These are phyloP conservation scores for Saguinus midas DNA, from an alignment of 2,113 vertebrate species.

Conservation along the genomic window DNA sequence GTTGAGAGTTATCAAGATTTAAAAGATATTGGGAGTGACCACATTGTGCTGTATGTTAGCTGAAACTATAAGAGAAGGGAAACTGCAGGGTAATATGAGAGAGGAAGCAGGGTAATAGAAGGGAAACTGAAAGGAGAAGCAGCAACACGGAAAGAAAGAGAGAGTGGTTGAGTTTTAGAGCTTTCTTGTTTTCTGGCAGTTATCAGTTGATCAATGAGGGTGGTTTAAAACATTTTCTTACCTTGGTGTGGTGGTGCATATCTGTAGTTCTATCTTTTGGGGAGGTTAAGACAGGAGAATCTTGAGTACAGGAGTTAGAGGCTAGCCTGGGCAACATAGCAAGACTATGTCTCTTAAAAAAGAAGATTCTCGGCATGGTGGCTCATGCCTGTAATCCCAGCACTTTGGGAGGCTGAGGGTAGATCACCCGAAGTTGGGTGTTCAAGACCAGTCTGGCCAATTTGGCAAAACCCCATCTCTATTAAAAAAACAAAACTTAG, in stretches of 20 bases:
- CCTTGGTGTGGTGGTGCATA: not conserved
- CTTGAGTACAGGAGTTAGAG: not conserved
- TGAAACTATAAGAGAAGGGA: slow-evolving; percentile 24
- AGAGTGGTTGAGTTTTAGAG: not conserved
- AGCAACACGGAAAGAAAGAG: not conserved
- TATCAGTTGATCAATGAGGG: not conserved
- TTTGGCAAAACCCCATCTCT: no score
- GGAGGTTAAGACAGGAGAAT: not conserved
- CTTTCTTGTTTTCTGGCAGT: not conserved
- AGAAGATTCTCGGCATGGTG: no score
- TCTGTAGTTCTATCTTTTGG: not conserved
- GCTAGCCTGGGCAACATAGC: not conserved
- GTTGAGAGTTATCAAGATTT: not conserved
- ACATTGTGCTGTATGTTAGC: not conserved
- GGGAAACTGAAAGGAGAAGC: slow-evolving; percentile 59
- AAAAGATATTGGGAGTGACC: not conserved
- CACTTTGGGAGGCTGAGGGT: no score
- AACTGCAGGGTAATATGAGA: not conserved
- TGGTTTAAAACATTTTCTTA: not conserved
- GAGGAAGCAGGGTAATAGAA: slow-evolving; percentile 39
- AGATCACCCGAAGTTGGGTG: no score
- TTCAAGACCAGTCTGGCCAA: no score
- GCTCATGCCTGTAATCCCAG: no score
- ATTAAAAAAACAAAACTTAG: no score
- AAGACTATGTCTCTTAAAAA: not conserved